phyloP scores from a whole-genome alignment of 2,888 invertebrate genomes.

The Polylopha cassiicola region DNA sequence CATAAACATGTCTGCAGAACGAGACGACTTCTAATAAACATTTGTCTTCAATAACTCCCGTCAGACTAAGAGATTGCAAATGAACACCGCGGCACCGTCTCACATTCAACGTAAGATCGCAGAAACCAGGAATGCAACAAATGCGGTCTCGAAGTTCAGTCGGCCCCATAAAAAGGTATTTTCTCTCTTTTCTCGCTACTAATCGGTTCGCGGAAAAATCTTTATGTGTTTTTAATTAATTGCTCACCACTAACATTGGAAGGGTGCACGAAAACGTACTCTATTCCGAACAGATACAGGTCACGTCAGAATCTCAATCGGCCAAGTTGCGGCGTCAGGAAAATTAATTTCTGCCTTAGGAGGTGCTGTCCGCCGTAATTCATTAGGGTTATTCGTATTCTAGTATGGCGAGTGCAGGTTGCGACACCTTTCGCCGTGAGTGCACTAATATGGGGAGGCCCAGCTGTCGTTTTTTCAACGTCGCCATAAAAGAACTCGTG shows the following conservation, averaged over 20 bases:
- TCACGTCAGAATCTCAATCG: constrained; percentile 26
- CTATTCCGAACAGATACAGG: constrained; percentile 33
- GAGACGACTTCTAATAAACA: constrained; percentile 20
- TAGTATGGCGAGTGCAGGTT: constrained; percentile 31
- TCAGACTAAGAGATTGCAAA: constrained; percentile 28
- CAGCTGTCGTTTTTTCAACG: constrained; percentile 47
- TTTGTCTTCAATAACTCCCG: constrained; percentile 17
- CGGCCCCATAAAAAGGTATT: constrained; percentile 41
- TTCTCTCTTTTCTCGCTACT: constrained; percentile 50
- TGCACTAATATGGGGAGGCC: constrained; percentile 42
- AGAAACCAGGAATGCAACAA: constrained; percentile 41
- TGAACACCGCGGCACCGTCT: constrained; percentile 27
- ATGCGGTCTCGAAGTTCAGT: constrained; percentile 35
- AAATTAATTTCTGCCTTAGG: constrained; percentile 42
- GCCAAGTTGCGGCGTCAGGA: constrained; percentile 29
- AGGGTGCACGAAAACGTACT: constrained; percentile 31
- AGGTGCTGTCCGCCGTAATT: constrained; percentile 34
- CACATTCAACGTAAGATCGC: constrained; percentile 49
- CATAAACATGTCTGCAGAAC: constrained; percentile 27
- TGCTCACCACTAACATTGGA: constrained; percentile 33
- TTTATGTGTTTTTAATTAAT: constrained; percentile 61
- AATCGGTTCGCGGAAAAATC: constrained; percentile 50
- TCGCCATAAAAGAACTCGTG: constrained; percentile 39
- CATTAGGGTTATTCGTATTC: constrained; percentile 36
- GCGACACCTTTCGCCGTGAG: constrained; percentile 48